These are phyloP conservation scores for Brevimyrus niger DNA, from an alignment of 2,113 vertebrate species.

Conservation along the genomic window DNA sequence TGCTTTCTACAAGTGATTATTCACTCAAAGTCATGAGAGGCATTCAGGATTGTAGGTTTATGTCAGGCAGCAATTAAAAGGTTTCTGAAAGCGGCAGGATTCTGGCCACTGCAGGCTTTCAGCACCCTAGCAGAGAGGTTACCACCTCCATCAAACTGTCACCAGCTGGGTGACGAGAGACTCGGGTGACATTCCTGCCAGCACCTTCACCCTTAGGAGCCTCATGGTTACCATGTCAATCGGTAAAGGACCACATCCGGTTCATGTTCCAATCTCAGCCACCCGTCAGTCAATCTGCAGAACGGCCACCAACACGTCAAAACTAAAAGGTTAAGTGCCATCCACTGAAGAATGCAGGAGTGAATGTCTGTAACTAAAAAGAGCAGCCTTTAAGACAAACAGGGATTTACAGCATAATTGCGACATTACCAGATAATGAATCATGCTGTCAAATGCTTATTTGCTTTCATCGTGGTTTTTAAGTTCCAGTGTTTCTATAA, in stretches of 20 bases:
- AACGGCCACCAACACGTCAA: neutral
- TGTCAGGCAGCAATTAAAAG: constrained; percentile 17
- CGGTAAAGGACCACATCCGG: neutral
- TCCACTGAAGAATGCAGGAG: neutral
- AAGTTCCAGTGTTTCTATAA: constrained; percentile 22
- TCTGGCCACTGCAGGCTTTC: neutral
- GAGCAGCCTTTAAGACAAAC: neutral
- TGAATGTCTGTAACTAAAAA: neutral
- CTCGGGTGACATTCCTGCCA: neutral
- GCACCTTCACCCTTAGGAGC: neutral
- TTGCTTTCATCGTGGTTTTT: constrained; percentile 28
- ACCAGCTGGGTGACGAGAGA: neutral
- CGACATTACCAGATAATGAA: constrained; percentile 23
- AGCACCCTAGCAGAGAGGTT: neutral
- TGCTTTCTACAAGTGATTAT: neutral
- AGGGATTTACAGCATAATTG: constrained; percentile 3
- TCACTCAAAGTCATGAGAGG: neutral
- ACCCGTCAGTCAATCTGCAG: neutral
- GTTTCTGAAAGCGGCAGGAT: neutral
- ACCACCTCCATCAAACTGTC: neutral
- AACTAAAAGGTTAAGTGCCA: neutral
- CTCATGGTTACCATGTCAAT: neutral
- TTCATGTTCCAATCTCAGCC: neutral
- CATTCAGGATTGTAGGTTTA: neutral
- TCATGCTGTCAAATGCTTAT: neutral